phyloP scores from a whole-genome alignment of 2,888 invertebrate genomes.

The Torymus auratus region DNA sequence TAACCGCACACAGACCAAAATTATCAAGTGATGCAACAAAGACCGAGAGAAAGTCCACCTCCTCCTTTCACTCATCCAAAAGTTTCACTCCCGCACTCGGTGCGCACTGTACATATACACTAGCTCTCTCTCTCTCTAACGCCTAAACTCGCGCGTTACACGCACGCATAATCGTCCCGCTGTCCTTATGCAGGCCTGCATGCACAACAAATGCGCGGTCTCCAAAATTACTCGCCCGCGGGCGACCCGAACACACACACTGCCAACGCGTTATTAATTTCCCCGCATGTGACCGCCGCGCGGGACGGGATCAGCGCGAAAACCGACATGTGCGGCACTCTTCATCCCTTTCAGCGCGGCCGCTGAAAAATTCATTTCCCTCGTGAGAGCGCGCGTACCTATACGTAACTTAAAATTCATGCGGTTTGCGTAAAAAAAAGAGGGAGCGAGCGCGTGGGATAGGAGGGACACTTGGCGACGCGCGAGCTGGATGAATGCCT shows the following conservation, averaged over 20 bases:
- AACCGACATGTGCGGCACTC: neutral
- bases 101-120: too few relatives aligned
- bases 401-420: constrained; percentile 40
- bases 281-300: neutral
- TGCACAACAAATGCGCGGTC: neutral
- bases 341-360: neutral
- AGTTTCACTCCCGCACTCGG: too few relatives aligned
- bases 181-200: too few relatives aligned
- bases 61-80: too few relatives aligned
- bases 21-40: too few relatives aligned
- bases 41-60: too few relatives aligned
- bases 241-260: neutral
- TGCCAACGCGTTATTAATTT: constrained; percentile 33
- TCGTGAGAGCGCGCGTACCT: neutral
- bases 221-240: constrained; percentile 35
- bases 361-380: constrained; percentile 32
- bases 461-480: constrained; percentile 14
- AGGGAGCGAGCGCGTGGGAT: neutral
- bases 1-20: too few relatives aligned
- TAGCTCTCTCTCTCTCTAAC: too few relatives aligned
- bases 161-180: too few relatives aligned
- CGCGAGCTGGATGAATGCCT: constrained; percentile 32
- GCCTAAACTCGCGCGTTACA: too few relatives aligned
- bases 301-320: neutral
- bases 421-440: constrained; percentile 11